phyloP scores from a whole-genome alignment of 2,113 vertebrate species.

The Hypanus sabinus region DNA sequence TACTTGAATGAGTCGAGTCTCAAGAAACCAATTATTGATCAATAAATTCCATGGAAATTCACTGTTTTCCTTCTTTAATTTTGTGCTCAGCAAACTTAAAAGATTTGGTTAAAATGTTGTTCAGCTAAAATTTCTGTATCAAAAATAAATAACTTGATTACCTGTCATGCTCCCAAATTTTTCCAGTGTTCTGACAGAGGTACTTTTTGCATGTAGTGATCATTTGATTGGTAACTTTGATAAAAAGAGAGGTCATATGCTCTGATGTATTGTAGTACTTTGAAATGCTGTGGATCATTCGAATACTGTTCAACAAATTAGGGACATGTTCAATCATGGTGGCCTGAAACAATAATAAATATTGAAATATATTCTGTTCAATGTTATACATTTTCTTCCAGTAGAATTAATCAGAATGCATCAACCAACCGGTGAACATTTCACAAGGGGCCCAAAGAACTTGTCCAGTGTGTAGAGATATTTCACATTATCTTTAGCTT shows the following conservation, averaged over 20 bases:
- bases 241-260: slow-evolving; percentile 66
- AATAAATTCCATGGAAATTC: not conserved
- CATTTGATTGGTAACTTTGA: slow-evolving; percentile 77
- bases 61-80: not conserved
- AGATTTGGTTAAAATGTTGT: not conserved
- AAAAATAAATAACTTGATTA: slow-evolving; percentile 41
- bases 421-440: slow-evolving; percentile 60
- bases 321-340: slow-evolving; percentile 60
- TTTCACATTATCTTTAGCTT: slow-evolving; percentile 72
- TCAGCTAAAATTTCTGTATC: not conserved
- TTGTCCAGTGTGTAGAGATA: slow-evolving; percentile 64
- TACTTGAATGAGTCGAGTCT: not conserved
- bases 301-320: slow-evolving; percentile 60
- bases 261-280: slow-evolving; percentile 69
- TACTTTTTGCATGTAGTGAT: slow-evolving; percentile 61
- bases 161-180: slow-evolving; percentile 70
- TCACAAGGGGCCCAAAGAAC: slow-evolving; percentile 59
- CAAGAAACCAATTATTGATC: not conserved
- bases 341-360: slow-evolving; percentile 43
- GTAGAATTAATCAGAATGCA: not conserved
- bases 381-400: not conserved
- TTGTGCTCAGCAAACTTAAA: not conserved
- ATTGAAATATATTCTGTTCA: not conserved
- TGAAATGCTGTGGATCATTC: slow-evolving; percentile 64
- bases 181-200: slow-evolving; percentile 57